Percentiles rank a stretch among this genome's conserved stretches.
Conservation (phyloP, 2,888 invertebrate species). For the Crocallis elinguaria region DNA sequence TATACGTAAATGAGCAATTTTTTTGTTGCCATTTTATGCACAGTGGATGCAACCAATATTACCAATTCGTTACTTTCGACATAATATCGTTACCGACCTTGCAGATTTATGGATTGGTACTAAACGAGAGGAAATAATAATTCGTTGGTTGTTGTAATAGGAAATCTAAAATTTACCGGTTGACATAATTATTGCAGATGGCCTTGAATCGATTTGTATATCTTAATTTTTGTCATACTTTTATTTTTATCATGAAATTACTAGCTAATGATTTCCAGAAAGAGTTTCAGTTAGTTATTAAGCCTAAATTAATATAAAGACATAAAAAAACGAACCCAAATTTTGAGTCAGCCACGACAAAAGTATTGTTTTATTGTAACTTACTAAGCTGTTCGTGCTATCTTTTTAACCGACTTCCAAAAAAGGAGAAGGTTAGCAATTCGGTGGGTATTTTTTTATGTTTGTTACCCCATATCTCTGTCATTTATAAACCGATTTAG, state of each 20-base stretch:
- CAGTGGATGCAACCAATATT: background rate
- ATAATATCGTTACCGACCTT: constrained; percentile 2
- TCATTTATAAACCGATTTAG: no score
- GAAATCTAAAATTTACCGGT: constrained; percentile 4
- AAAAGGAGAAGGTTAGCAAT: no score
- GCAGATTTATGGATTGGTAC: background rate
- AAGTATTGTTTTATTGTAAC: no score
- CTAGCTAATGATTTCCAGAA: background rate
- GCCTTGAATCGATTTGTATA: background rate
- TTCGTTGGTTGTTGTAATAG: background rate
- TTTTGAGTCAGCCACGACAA: no score
- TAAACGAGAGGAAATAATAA: background rate
- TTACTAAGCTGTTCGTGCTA: no score
- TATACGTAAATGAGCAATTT: background rate
- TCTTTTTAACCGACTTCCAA: no score
- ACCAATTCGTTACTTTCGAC: background rate
- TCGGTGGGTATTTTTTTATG: no score
- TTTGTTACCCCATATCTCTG: no score
- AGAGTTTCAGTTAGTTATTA: no score
- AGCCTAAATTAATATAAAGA: no score
- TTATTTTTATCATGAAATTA: background rate
- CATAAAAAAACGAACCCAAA: no score
- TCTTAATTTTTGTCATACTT: background rate
- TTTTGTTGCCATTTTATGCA: no score
- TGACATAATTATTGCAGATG: constrained; percentile 3